Base-by-base conservation (phyloP, 2,113 vertebrate genomes). In the Desmodus rotundus region DNA sequence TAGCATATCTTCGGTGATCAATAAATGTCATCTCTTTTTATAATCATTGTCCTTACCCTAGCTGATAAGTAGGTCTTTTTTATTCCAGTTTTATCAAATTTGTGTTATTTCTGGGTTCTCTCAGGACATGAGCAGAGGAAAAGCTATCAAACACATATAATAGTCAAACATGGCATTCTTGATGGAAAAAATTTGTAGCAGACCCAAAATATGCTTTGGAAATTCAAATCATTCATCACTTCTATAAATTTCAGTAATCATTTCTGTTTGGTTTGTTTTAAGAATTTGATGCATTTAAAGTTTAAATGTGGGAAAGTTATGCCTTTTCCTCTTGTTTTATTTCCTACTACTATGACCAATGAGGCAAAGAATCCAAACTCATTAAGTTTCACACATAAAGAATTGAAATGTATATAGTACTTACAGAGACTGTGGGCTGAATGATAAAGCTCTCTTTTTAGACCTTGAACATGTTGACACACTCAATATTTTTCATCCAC, bases 281-380 rank as follows among this genome's bases (percentile, higher is more conserved):
- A 97, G 98, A 94, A 97, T 98, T 94, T 87, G 93, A 41, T 93
- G 89, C 80, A 78, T 97, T 97, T 96, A 89, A 95, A 98, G 96
- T 98, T 93, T 98, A 98, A 98, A 94, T 87, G 95, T 94, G 50
- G 47, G 68, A 95, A 96, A 97, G 81, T 91, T 96, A 93, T 86
- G 91, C 96, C 93, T 97, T 96, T 97, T 97, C 65, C 81, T 50
- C 82, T 97, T 96, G 95, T 96, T 98, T 98, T 98, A 98, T 98
- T 98, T 97, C 96, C 95, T 41, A 93, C 91, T 63, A 43, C 94
- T 91, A 89, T 98, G 97, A 98, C 97, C 97, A 98, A 98, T 98
- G 98, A 98, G 98, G 98, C 98, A 98, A 96, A 98, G 98, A 98
- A 98, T 98, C 98, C 97, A 98, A 70, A 97, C 96, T 94, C 97